phyloP scores from a whole-genome alignment of 2,113 vertebrate species.

The Menura novaehollandiae region DNA sequence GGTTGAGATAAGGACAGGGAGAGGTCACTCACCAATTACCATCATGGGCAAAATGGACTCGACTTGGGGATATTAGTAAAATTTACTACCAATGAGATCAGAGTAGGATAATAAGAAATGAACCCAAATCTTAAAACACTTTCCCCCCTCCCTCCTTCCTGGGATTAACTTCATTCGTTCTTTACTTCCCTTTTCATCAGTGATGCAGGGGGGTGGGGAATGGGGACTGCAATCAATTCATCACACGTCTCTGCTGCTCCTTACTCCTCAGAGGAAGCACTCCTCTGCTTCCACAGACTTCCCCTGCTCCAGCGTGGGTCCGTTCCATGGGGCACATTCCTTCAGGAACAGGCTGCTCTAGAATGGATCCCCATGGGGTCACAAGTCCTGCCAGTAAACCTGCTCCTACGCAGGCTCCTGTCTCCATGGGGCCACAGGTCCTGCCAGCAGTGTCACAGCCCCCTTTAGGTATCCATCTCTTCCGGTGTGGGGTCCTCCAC shows the following conservation, averaged over 20 bases:
- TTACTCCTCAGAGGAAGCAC: not conserved
- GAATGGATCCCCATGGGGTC: too few relatives aligned
- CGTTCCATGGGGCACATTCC: not conserved
- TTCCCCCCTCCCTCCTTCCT: accelerated
- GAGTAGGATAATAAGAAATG: not conserved
- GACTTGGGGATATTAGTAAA: not conserved
- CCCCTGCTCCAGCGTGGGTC: accelerated
- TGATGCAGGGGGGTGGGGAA: not conserved
- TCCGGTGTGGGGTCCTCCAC: accelerated
- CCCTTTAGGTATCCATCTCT: not conserved
- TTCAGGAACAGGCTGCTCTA: not conserved
- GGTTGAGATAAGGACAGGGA: not conserved
- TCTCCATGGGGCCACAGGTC: not conserved
- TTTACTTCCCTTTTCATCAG: not conserved
- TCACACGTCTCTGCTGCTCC: accelerated
- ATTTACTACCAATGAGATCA: not conserved
- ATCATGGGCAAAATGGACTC: not conserved
- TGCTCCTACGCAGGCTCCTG: not conserved
- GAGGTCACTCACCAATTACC: not conserved
- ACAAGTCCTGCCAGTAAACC: not conserved
- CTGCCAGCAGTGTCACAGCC: not conserved
- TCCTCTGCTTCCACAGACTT: not conserved
- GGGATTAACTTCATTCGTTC: not conserved
- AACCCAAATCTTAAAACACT: not conserved
- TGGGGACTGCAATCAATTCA: not conserved